Base-by-base conservation (phyloP, 2,797 vertebrate genomes). In the Brachyalestes nurse region DNA sequence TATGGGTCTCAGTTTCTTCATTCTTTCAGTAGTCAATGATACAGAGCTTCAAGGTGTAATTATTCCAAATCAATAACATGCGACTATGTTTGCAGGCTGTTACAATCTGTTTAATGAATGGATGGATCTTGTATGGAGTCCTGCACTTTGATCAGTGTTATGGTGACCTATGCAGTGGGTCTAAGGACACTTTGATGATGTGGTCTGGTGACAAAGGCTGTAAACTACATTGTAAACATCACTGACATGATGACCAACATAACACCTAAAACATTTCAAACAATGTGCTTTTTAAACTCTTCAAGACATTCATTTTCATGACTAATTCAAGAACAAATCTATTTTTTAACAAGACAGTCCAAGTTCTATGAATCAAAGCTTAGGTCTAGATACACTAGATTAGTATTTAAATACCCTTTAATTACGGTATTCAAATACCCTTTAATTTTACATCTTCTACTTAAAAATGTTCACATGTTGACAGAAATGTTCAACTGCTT, bases 1-100 rank as follows among this genome's bases (percentile, higher is more conserved):
- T 34, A 47, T 25, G 58, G 13, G 19, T 17, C 64, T 66, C 4
- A 3, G 28, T 38, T 71, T 40, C 21, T 70, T 70, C 17, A n/a
- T 42, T 76, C 66, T 42, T 72, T 34, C 45, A 67, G 55, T 4
- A 75, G 49, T 58, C 21, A 21, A 65, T 79, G 49, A 21, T 23
- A 64, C 40, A 21, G 10, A 5, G 28, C 28, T 28, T 57, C 17
- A 6, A 53, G 71, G 53, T 40, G 53, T 28, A 58, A 58, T 21
- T 21, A 42, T 40, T 21, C 53, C 10, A 40, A 58, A 57, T 72
- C 71, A 72, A 72, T 72, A 42, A 58, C 51, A 72, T 38, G 25
- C 69, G 34, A 71, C 51, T 23, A 34, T 23, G 9, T 57, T 51
- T 13, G 49, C 49, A 38, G 70, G 17, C 14, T 10, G 25, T 34